Conservation (phyloP, 2,113 vertebrate genomes). For the Chloroceryle aenea region DNA sequence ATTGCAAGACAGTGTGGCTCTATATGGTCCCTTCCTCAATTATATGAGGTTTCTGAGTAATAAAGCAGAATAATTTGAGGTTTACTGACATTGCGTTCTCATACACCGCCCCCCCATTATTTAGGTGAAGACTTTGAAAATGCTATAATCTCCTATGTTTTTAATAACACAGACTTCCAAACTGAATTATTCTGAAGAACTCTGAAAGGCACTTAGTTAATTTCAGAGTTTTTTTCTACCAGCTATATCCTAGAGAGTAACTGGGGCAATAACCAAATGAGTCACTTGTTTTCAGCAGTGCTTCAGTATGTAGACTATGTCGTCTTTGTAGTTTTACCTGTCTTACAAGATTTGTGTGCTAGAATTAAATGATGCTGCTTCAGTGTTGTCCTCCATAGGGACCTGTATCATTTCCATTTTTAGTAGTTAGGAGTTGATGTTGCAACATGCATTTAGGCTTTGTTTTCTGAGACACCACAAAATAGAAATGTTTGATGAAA, state of each 20-base stretch:
- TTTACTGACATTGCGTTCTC: not conserved
- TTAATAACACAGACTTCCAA: not conserved
- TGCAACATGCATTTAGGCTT: not conserved
- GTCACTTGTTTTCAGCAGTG: not conserved
- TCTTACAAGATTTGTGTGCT: constrained; percentile 1
- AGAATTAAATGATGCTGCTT: constrained; percentile 1
- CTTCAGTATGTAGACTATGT: not conserved
- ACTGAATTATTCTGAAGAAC: not conserved
- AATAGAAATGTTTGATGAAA: not conserved
- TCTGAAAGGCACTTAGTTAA: not conserved
- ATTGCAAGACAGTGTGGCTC: not conserved
- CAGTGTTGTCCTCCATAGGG: not conserved
- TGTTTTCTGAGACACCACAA: constrained; percentile 14
- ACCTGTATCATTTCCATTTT: constrained; percentile 35
- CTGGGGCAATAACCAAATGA: not conserved
- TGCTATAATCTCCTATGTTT: not conserved
- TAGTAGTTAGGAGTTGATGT: not conserved
- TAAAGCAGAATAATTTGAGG: not conserved
- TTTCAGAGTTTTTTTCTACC: not conserved
- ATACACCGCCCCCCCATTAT: not conserved
- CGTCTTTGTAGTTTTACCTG: not conserved
- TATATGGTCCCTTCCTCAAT: not conserved
- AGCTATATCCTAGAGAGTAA: not conserved
- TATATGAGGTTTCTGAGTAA: not conserved
- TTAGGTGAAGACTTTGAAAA: not conserved